A percentile compares a stretch with the other conserved stretches of the same genome.
Conservation (phyloP, 2,888 invertebrate genomes). For the Podotricha telesiphe region DNA sequence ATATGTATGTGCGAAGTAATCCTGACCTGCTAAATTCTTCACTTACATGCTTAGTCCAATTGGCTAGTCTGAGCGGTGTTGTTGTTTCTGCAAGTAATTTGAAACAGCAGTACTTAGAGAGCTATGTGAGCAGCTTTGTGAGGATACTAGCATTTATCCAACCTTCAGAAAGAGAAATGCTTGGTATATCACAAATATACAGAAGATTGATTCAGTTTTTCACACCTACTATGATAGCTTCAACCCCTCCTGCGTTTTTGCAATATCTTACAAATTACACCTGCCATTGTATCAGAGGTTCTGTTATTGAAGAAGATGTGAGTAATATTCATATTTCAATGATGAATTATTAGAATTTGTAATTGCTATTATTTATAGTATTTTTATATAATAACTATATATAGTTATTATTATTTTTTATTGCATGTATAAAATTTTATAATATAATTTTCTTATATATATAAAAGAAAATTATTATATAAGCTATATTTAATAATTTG, state of each 20-base stretch:
- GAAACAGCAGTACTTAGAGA: slow-evolving; percentile 75
- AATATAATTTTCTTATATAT: background rate
- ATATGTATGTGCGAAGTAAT: slow-evolving; percentile 91
- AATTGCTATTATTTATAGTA: background rate
- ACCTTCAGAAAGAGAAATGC: slow-evolving; percentile 72
- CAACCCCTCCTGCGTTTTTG: slow-evolving; percentile 71
- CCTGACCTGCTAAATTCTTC: slow-evolving; percentile 90
- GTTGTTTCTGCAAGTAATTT: slow-evolving; percentile 65
- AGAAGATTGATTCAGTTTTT: slow-evolving; percentile 76
- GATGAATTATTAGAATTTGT: background rate
- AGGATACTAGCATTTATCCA: slow-evolving; percentile 75
- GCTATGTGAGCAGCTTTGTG: slow-evolving; percentile 74
- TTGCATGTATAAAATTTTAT: background rate
- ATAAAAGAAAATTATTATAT: background rate
- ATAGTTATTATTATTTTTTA: too few relatives aligned
- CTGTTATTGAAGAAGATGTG: slow-evolving; percentile 76
- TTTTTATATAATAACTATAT: too few relatives aligned
- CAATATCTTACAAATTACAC: slow-evolving; percentile 73
- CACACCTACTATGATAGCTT: slow-evolving; percentile 69
- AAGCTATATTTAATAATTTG: background rate
- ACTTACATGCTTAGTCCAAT: slow-evolving; percentile 91
- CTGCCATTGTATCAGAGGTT: slow-evolving; percentile 73
- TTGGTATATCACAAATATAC: slow-evolving; percentile 76
- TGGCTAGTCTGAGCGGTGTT: slow-evolving; percentile 80
- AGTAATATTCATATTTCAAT: slow-evolving; percentile 50